Conservation (phyloP, 2,888 invertebrate genomes). For the Cosmorhoe ocellata region DNA sequence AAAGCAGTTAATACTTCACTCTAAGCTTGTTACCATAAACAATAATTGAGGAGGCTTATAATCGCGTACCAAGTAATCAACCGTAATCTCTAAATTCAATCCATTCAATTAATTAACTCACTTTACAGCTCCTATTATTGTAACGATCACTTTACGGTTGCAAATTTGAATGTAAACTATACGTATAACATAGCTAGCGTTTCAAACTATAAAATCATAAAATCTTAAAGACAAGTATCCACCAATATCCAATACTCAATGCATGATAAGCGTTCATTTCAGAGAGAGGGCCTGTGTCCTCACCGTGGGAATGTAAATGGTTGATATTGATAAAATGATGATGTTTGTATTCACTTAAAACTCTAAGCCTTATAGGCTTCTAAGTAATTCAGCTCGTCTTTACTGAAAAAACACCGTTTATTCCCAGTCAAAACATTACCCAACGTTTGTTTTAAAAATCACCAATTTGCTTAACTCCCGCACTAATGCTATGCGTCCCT, state of each 20-base stretch:
- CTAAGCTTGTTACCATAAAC: background rate
- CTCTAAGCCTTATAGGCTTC: background rate
- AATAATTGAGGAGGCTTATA: background rate
- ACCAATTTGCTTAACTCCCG: constrained; percentile 35
- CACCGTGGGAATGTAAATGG: too few relatives aligned
- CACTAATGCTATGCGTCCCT: constrained; percentile 29
- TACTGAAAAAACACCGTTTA: constrained; percentile 26
- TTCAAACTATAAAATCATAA: too few relatives aligned
- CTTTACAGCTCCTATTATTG: background rate
- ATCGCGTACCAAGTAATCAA: background rate
- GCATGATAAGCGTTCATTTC: too few relatives aligned
- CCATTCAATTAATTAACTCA: constrained; percentile 6
- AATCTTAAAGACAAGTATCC: too few relatives aligned
- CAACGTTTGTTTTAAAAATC: constrained; percentile 30
- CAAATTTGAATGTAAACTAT: too few relatives aligned
- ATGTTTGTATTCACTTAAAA: too few relatives aligned
- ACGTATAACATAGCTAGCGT: too few relatives aligned
- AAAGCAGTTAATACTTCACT: too few relatives aligned
- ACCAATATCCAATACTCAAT: too few relatives aligned
- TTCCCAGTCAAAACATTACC: constrained; percentile 28
- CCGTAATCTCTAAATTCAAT: constrained; percentile 6
- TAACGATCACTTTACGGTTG: too few relatives aligned
- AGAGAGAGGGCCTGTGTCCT: too few relatives aligned
- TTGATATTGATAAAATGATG: too few relatives aligned
- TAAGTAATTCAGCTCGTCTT: constrained; percentile 13